Evolutionary conservation across 2,888 invertebrate species (phyloP).

Genomic region (Rhogogaster chlorosoma): DNA sequence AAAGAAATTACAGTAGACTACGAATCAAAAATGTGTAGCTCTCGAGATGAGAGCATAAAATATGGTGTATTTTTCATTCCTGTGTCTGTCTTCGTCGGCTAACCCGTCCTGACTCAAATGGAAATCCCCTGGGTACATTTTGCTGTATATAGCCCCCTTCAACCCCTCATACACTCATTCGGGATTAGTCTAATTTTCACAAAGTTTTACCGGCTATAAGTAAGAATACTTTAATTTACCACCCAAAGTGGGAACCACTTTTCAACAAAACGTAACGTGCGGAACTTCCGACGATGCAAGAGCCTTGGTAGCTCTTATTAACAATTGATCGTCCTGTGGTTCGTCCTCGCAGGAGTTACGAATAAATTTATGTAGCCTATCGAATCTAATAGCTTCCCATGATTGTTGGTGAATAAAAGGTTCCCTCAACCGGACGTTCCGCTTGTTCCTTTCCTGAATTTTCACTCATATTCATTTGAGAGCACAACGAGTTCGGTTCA

Average conservation of each 20-base stretch:
- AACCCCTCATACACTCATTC: background rate
- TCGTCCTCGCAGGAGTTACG: background rate
- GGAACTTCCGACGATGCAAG: background rate
- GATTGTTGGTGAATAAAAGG: background rate
- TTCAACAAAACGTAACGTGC: background rate
- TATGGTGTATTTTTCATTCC: background rate
- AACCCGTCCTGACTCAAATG: background rate
- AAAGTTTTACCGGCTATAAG: background rate
- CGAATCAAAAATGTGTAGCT: background rate
- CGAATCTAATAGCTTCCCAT: background rate
- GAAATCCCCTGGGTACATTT: constrained; percentile 22
- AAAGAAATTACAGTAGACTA: background rate
- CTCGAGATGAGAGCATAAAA: background rate
- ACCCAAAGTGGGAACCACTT: background rate
- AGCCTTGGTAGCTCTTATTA: background rate
- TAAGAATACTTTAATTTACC: background rate
- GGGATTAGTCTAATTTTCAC: background rate
- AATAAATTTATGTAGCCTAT: background rate
- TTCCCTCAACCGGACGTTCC: background rate
- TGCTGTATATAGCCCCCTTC: background rate
- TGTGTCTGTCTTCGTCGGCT: background rate
- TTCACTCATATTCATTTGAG: background rate
- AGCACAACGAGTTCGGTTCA: background rate
- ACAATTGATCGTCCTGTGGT: background rate
- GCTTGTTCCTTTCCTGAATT: background rate